Base-by-base conservation (phyloP, 2,797 vertebrate genomes). In the Sorex maritimensis region DNA sequence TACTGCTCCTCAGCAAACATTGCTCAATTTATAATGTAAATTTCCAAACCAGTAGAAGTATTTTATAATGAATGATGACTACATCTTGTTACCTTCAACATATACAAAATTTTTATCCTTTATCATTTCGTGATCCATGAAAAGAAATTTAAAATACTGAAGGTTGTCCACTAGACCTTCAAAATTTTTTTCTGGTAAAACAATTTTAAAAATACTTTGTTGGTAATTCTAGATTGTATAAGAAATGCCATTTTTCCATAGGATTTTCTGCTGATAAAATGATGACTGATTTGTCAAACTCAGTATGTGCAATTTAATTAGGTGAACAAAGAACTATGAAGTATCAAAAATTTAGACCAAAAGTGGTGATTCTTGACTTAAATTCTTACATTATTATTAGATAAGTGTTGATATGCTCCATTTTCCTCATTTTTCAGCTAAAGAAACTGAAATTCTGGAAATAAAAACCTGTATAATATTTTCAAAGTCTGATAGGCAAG, bases 241-340 rank as follows among this genome's bases (percentile, higher is more conserved):
- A 11, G 8, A 88, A 89, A 68, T 30, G 49, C 5, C 79, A 72
- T 77, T 88, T 90, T 80, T 46, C n/a, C 28, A 61, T n/a, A 13
- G 1, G 9, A 5, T 84, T 92, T 87, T 81, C 92, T 90, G 13
- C 21, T 81, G 17, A 86, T 83, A 34, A 72, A 63, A 77, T 80
- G 11, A 0, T 11, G 81, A n/a, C 34, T 74, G 46, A 86, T 55
- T 55, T 86, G 30, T 5, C 24, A 79, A 81, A n/a, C 2, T 65
- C 61, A 65, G 49, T 13, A 44, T 38, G 4, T 5, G 13, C 30
- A 78, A 84, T 77, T 82, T 30, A 63, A 69, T 92, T 41, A 75
- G 13, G 24, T 74, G 24, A 91, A 17, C 17, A 55, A 24, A 4
- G 17, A 55, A 24, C 23, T 2, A 74, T 67, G 23, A 49, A 92